phyloP scores from a whole-genome alignment of 2,888 invertebrate genomes.

The Fragum whitleyi region DNA sequence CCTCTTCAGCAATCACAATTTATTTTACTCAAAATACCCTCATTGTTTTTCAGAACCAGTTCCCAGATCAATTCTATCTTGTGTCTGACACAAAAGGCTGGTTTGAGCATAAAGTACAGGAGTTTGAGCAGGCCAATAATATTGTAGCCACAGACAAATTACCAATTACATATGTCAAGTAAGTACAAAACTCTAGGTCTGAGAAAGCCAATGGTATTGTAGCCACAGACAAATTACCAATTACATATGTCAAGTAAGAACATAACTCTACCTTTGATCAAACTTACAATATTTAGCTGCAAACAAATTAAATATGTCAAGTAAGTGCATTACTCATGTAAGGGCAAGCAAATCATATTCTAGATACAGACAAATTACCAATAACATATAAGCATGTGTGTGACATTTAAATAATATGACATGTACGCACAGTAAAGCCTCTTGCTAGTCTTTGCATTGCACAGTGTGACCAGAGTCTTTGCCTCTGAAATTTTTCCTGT shows the following conservation, averaged over 20 bases:
- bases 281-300: neutral
- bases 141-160: constrained; percentile 23
- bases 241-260: constrained; percentile 6
- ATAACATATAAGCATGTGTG: no score
- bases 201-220: constrained; percentile 11
- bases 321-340: no score
- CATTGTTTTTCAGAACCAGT: neutral
- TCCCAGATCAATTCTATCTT: constrained; percentile 15
- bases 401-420: no score
- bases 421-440: no score
- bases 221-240: constrained; percentile 23
- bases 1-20: no score
- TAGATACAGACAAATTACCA: no score
- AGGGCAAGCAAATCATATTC: no score
- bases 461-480: no score
- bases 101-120: constrained; percentile 21
- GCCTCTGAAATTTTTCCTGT: no score
- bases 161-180: constrained; percentile 11
- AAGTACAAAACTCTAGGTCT: constrained; percentile 1
- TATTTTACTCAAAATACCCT: no score
- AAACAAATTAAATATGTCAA: neutral
- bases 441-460: no score
- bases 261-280: constrained; percentile 1
- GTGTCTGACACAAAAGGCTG: neutral
- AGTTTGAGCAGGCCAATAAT: constrained; percentile 16